Evolutionary conservation across 2,113 vertebrate genomes (phyloP), one percentile per base, ranked within the genome.

Genomic region (Thamnaconus septentrionalis): DNA sequence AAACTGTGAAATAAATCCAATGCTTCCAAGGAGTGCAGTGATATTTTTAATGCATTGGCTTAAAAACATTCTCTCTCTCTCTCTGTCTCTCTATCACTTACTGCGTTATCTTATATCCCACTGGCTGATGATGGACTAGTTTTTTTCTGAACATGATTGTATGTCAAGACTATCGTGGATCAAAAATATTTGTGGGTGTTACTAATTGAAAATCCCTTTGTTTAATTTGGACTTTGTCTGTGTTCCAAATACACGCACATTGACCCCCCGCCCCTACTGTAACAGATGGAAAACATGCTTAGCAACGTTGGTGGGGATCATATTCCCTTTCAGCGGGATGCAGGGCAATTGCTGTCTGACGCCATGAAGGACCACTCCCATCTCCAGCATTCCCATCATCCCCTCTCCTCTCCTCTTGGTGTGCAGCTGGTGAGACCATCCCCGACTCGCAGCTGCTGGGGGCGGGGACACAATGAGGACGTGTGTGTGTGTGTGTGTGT

Each of bases 351-450:
- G 18, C 64, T 58, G 44, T 45, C 7, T 45, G 5, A 45, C 51
- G 64, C 58, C 45, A 62, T 45, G 40, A 53, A 60, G 81, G 74
- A 82, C 79, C 88, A 83, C 86, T 84, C 84, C 86, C 82, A 75
- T 86, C 69, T 66, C 51, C 0, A 74, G 63, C 71, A 85, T 86
- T 84, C 80, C 80, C 86, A 75, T 81, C 50, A 11, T 31, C 5
- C 50, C 50, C 79, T 74, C 68, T 31, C 18, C 18, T 31, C 18
- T 31, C 18, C 18, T 31, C 18, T 31, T 31, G 18, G 18, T 31
- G 18, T 31, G 18, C 87, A 89, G 87, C 85, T 87, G 87, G 75
- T 80, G 67, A 47, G 43, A 67, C 76, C 64, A 80, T 78, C 71
- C 81, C 80, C 43, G 73, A 39, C 31, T 79, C 72, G 75, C 87